Conservation (phyloP, 1,140 invertebrate genomes). For the Pollicipes pollicipes region DNA sequence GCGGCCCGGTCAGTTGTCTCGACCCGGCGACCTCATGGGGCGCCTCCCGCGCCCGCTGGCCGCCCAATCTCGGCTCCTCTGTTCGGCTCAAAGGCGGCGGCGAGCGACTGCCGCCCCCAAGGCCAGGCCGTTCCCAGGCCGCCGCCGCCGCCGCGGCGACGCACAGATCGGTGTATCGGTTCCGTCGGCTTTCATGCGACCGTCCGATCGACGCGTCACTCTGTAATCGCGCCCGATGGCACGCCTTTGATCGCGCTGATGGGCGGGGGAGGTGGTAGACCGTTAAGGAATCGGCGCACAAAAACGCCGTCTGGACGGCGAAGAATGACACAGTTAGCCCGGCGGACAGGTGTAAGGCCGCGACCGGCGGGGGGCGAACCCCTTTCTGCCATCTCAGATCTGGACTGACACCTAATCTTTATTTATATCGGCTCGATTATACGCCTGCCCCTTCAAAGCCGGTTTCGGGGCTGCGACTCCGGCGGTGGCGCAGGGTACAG, state of each 20-base stretch:
- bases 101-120: background rate
- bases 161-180: background rate
- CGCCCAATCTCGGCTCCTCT: background rate
- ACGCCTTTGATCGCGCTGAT: background rate
- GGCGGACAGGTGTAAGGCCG: background rate
- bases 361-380: background rate
- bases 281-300: background rate
- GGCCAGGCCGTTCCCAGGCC: background rate
- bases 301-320: background rate
- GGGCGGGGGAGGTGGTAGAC: background rate
- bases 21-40: background rate
- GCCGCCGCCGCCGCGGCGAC: too few species aligned
- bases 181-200: too few species aligned
- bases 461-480: background rate
- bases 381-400: background rate
- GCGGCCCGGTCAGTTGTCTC: too few species aligned
- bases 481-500: too few species aligned
- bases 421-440: background rate
- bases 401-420: background rate
- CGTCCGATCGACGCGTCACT: background rate
- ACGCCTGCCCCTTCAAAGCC: background rate
- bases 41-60: background rate
- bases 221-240: background rate
- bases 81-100: background rate
- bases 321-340: background rate